phyloP scores from a whole-genome alignment of 2,113 vertebrate species.

The Elaphurus davidianus region DNA sequence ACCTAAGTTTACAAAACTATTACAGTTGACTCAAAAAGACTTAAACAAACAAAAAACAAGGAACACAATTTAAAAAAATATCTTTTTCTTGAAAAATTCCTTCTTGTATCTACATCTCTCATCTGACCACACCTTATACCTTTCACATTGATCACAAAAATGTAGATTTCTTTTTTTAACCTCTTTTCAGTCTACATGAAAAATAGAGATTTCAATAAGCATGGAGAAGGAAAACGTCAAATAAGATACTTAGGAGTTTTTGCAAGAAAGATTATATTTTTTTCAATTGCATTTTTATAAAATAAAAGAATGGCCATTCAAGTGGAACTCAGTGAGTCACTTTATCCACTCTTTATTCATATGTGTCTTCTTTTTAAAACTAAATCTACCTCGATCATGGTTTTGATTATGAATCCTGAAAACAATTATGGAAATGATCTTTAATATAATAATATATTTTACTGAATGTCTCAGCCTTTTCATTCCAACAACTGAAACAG shows the following conservation, averaged over 20 bases:
- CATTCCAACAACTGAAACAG: slow-evolving; percentile 87
- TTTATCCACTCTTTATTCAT: slow-evolving; percentile 39
- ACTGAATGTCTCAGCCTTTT: slow-evolving; percentile 77
- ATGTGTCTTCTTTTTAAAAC: slow-evolving; percentile 62
- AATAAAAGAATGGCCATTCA: slow-evolving; percentile 25
- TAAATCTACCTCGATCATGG: slow-evolving; percentile 75
- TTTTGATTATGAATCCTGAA: slow-evolving; percentile 81
- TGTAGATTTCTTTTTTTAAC: not conserved
- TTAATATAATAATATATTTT: slow-evolving; percentile 87
- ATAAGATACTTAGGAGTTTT: slow-evolving; percentile 3
- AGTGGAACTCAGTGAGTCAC: slow-evolving; percentile 48
- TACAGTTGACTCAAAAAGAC: not conserved
- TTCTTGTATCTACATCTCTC: not conserved
- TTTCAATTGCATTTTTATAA: slow-evolving; percentile 18
- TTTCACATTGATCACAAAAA: slow-evolving; percentile 9
- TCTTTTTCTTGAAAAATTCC: not conserved
- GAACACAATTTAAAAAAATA: not conserved
- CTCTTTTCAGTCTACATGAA: not conserved
- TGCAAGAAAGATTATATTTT: slow-evolving; percentile 25
- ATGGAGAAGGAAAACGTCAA: slow-evolving; percentile 15
- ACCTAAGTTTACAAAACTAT: slow-evolving; percentile 20
- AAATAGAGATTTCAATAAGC: slow-evolving; percentile 12
- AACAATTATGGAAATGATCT: slow-evolving; percentile 80
- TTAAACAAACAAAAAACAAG: not conserved
- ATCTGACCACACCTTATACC: not conserved